Conservation (phyloP, 2,113 vertebrate species). For the Hemiprocne comata region DNA sequence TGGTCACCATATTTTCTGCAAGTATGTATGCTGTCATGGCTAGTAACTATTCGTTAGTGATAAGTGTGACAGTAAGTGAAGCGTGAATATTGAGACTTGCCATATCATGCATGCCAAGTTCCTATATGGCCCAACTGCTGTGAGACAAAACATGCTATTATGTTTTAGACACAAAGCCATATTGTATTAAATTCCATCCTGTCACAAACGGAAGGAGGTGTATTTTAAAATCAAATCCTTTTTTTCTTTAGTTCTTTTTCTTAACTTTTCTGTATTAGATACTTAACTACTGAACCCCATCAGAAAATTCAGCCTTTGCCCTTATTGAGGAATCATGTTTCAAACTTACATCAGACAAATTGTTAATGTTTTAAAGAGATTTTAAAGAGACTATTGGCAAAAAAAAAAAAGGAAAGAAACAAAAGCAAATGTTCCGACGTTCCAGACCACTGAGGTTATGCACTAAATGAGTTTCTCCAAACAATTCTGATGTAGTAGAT, state of each 20-base stretch:
- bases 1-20: not conserved
- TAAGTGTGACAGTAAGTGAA: constrained; percentile 15
- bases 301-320: constrained; percentile 15
- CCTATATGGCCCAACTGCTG: constrained; percentile 43
- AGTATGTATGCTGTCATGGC: not conserved
- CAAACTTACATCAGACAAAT: not conserved
- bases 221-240: constrained; percentile 29
- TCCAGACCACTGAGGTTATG: not conserved
- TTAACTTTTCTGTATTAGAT: not conserved
- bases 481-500: not conserved
- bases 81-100: not conserved
- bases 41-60: constrained; percentile 2
- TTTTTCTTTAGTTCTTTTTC: not conserved
- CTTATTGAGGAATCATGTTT: not conserved
- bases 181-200: constrained; percentile 31
- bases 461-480: not conserved
- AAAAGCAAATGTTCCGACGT: not conserved
- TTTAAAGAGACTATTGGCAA: not conserved
- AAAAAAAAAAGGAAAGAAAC: not conserved
- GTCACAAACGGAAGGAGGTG: constrained; percentile 17
- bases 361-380: not conserved
- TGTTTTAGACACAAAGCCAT: constrained; percentile 38
- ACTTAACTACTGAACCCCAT: not conserved
- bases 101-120: constrained; percentile 21
- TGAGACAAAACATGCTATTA: constrained; percentile 43